A percentile compares a stretch with the other conserved stretches of the same genome.
Conservation (phyloP, 2,888 invertebrate species). For the Microctonus brassicae region DNA sequence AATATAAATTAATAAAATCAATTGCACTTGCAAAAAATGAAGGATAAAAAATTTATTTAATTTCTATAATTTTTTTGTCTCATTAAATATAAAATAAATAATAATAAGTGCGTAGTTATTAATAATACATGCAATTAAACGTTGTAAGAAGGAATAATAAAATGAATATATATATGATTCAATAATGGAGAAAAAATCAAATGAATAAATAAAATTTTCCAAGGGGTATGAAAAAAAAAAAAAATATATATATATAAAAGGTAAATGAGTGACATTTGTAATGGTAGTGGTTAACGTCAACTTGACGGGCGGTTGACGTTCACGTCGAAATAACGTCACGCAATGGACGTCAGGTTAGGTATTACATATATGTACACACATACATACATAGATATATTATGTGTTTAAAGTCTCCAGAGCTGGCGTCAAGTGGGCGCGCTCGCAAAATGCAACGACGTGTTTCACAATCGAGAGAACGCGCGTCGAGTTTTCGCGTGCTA, state of each 20-base stretch:
- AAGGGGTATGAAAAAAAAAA: no score
- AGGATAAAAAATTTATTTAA: neutral
- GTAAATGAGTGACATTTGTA: neutral
- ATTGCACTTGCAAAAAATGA: no score
- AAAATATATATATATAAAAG: neutral
- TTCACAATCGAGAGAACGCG: neutral
- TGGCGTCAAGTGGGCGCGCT: neutral
- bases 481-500: slow-evolving; percentile 50
- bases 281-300: slow-evolving; percentile 13
- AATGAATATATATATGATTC: no score
- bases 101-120: neutral
- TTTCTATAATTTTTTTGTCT: no score
- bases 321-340: slow-evolving; percentile 20
- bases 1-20: no score
- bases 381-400: neutral
- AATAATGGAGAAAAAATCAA: neutral
- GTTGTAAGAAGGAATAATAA: neutral
- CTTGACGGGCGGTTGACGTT: slow-evolving; percentile 15
- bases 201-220: no score
- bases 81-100: no score
- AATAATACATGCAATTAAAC: neutral
- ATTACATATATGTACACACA: neutral
- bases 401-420: neutral
- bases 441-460: slow-evolving; percentile 5
- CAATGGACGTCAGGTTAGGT: slow-evolving; percentile 5